phyloP scores from a whole-genome alignment of 1,140 invertebrate species.

The Heliconius melpomene region DNA sequence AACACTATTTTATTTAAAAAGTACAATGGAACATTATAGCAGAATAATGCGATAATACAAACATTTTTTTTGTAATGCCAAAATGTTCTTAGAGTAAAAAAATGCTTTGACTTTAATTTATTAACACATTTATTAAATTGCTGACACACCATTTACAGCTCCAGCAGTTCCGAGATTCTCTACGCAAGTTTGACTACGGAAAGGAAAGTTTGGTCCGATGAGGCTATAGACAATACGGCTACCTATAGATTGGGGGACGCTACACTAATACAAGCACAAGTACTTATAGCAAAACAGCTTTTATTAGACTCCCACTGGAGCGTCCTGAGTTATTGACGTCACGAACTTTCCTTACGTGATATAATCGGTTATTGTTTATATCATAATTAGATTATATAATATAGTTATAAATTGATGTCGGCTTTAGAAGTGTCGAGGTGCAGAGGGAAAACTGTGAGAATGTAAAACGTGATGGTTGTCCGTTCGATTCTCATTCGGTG shows the following conservation, averaged over 20 bases:
- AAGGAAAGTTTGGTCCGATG: conserved; percentile 72
- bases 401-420: not conserved
- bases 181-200: conserved; percentile 75
- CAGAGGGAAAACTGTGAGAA: too few species aligned
- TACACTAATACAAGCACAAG: conserved; percentile 2
- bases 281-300: conserved; percentile 59
- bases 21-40: too few species aligned
- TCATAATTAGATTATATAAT: not conserved
- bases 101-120: not conserved
- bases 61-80: too few species aligned
- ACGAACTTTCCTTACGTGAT: conserved; percentile 32
- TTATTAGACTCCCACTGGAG: conserved; percentile 60
- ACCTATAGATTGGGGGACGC: conserved; percentile 52
- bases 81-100: too few species aligned
- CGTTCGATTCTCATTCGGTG: too few species aligned
- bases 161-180: conserved; percentile 50
- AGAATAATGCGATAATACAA: too few species aligned
- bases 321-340: conserved; percentile 55
- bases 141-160: conserved; percentile 41
- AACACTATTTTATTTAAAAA: too few species aligned
- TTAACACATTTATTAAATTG: conserved; percentile 44
- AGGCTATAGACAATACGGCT: conserved; percentile 69
- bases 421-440: not conserved
- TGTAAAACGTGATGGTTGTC: too few species aligned
- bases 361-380: conserved; percentile 31